Base-by-base conservation (phyloP, 92 coral and sea anemone species). In the Pocillopora grandis region DNA sequence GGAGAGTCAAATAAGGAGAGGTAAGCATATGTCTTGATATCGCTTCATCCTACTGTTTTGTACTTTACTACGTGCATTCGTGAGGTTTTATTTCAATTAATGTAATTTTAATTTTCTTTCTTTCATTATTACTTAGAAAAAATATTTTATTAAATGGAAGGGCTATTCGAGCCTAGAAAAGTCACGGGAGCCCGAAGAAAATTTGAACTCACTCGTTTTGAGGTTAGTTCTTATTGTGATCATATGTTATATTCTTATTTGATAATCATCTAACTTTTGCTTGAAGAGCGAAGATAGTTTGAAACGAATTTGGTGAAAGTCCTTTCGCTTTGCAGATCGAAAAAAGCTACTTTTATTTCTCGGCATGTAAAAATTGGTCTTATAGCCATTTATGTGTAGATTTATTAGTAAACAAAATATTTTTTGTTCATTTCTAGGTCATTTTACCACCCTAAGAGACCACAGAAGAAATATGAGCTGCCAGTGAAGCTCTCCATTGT, bases 401-500 rank as follows among this genome's bases (percentile, higher is more conserved):
- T 42, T 42, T 42, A 42, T 42, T 42, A 3, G 7, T 42, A 42
- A 42, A 42, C 49, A 17, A 42, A 18, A 48, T 7, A 3, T 42
- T 42, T 42, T 42, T 7, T 42, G 49, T 42, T 42, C 7, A 42
- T 42, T 73, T 82, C 58, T 13, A 82, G 79, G 61, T 69, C 86
- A 48, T 82, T 52, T 49, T 17, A 21, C 58, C 65, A 48, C 70
- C 74, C 75, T 62, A 61, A 35, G 70, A 70, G 19, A 19, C 31
- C 87, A 21, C 10, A 1, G 82, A 84, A 20, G 73, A 36, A 1
- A 12, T 75, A 16, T 1, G 64, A 9, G 37, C 9, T 15, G 87
- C 35, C 33, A 76, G 12, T 11, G 87, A 84, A 17, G 68, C 83
- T 5, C 57, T 84, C 10, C 74, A 67, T 17, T 63, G 55, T 66